Conservation (phyloP, 2,888 invertebrate genomes). For the Heliconius aoede region DNA sequence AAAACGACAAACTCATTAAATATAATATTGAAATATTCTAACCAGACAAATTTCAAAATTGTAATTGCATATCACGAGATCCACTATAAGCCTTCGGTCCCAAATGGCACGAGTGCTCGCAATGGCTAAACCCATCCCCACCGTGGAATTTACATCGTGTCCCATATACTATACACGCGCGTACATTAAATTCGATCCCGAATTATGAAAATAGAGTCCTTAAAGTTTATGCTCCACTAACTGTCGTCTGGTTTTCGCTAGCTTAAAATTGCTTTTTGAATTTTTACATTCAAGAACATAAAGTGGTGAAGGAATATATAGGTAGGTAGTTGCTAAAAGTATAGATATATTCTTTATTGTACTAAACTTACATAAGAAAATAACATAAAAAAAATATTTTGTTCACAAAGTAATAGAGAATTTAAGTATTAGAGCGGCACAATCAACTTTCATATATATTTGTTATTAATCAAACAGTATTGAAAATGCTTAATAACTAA, state of each 20-base stretch:
- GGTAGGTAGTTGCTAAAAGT: neutral
- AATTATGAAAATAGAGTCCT: slow-evolving; percentile 61
- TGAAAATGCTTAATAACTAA: too few species aligned
- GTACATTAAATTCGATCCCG: slow-evolving; percentile 69
- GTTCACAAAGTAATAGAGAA: too few species aligned
- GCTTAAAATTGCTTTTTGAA: slow-evolving; percentile 29
- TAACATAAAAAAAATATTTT: too few species aligned
- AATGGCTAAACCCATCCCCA: slow-evolving; percentile 61
- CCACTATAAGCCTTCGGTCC: slow-evolving; percentile 47
- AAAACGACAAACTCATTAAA: neutral
- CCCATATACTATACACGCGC: slow-evolving; percentile 55
- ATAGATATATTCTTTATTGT: too few species aligned
- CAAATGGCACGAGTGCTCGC: slow-evolving; percentile 61
- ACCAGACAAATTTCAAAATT: slow-evolving; percentile 3
- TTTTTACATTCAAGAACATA: slow-evolving; percentile 5
- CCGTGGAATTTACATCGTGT: slow-evolving; percentile 66
- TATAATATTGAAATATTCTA: neutral
- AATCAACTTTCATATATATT: too few species aligned
- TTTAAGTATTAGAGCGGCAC: neutral
- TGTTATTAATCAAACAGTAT: too few species aligned
- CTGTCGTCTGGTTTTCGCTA: slow-evolving; percentile 32
- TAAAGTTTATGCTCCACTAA: slow-evolving; percentile 41
- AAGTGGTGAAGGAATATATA: neutral
- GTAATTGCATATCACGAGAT: slow-evolving; percentile 37
- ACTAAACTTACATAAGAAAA: too few species aligned